Conservation (phyloP, 2,888 invertebrate genomes). For the Syrista parreyssii region DNA sequence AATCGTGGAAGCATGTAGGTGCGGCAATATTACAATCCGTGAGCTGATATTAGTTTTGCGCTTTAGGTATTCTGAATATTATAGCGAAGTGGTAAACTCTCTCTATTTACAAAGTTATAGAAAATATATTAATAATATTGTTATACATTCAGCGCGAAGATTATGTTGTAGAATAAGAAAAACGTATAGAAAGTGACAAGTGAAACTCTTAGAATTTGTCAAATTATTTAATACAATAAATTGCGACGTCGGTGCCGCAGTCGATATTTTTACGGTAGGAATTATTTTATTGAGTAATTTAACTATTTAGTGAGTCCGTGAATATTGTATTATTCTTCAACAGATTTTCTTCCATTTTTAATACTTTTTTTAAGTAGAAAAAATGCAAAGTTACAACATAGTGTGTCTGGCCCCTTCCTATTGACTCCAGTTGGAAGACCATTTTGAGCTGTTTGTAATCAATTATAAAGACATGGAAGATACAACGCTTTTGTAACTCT, state of each 20-base stretch:
- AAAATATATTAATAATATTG: not conserved
- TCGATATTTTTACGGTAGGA: not conserved
- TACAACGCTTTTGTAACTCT: not conserved
- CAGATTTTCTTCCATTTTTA: not conserved
- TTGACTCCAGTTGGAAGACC: constrained; percentile 29
- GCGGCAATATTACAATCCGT: not conserved
- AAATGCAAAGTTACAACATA: not conserved
- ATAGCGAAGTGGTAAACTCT: not conserved
- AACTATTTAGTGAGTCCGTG: no score
- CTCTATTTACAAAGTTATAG: not conserved
- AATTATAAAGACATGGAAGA: not conserved
- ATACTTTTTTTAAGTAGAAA: not conserved
- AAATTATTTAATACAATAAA: not conserved
- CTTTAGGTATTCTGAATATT: not conserved
- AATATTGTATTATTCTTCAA: no score
- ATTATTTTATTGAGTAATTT: not conserved
- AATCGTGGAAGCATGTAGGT: not conserved
- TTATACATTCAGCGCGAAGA: not conserved
- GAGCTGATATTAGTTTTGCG: not conserved
- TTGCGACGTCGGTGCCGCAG: not conserved
- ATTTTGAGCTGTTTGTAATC: constrained; percentile 24
- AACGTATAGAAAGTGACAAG: not conserved
- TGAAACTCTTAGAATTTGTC: not conserved
- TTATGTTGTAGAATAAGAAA: not conserved
- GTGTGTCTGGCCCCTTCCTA: not conserved